Evolutionary conservation across 1,140 invertebrate genomes (phyloP), one percentile per base, ranked within the genome.

Genomic region (Maniola jurtina): DNA sequence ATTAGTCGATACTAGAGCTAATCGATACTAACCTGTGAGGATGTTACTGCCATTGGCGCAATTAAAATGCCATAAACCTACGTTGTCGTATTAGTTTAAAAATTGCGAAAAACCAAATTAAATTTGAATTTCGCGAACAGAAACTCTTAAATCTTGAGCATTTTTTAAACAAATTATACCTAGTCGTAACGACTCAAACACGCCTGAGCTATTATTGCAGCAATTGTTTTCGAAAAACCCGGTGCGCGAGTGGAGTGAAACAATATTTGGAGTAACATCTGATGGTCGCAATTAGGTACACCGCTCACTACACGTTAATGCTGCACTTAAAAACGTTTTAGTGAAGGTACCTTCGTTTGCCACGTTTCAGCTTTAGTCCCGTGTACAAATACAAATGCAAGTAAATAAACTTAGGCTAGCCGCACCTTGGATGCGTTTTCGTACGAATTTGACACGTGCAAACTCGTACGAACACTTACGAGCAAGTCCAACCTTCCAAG

Each of bases 241-340:
- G 16, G 64, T 66, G 64, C 55, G 13, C 33, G 16, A 9, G 11
- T 61, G 16, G 35, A 66, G 54, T 61, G 38, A 64, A 68, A 58
- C 47, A 68, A 74, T 66, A 68, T 74, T 68, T 73, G 64, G 54
- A 68, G 63, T 66, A 66, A 71, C 72, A 66, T 68, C 69, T 62
- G 72, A 69, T 74, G 69, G 72, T 59, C 61, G 72, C 69, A 76
- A 74, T 74, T 71, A n/a, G n/a, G n/a, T n/a, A 72, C 66, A 69
- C 34, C 54, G 69, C 72, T 69, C 67, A 64, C 61, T 69, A 61
- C 64, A 64, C 70, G 68, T 64, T 74, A 74, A 74, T 79, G 72
- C 70, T 62, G 72, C 72, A 79, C 74, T 79, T 79, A 71, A 76
- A 79, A 79, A 79, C 77, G 67, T 79, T 79, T 79, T 75, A 76